Evolutionary conservation across 1,140 invertebrate species (phyloP).

Genomic region (Doryteuthis pealeii): DNA sequence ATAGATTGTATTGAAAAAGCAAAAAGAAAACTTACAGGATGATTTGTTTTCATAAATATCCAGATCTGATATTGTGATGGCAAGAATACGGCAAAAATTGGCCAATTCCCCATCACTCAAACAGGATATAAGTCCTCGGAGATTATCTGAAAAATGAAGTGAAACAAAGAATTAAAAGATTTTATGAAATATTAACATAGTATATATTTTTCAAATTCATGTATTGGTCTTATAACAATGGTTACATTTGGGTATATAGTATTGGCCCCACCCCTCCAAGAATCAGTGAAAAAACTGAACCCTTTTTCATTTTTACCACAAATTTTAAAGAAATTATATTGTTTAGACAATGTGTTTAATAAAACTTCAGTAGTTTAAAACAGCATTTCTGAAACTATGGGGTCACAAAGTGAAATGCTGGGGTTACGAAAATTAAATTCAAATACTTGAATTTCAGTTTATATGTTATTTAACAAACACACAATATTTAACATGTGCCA

Average conservation of each 20-base stretch:
- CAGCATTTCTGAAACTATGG: background rate
- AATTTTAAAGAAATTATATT: too few species aligned
- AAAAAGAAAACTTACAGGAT: constrained; percentile 45
- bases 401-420: background rate
- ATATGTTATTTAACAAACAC: too few species aligned
- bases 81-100: constrained; percentile 58
- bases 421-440: background rate
- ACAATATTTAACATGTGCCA: too few species aligned
- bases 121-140: constrained; percentile 46
- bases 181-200: background rate
- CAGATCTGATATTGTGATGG: constrained; percentile 58
- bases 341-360: too few species aligned
- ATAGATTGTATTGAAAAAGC: too few species aligned
- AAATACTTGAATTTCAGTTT: too few species aligned
- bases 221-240: too few species aligned
- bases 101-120: constrained; percentile 54
- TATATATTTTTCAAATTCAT: too few species aligned
- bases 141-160: constrained; percentile 41
- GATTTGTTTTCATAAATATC: constrained; percentile 60
- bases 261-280: too few species aligned
- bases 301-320: too few species aligned
- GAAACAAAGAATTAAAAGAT: background rate
- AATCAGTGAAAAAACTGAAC: too few species aligned
- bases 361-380: background rate
- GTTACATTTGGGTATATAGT: too few species aligned